Base-by-base conservation (phyloP, 1,140 invertebrate species). In the Ditylenchus dipsaci region DNA sequence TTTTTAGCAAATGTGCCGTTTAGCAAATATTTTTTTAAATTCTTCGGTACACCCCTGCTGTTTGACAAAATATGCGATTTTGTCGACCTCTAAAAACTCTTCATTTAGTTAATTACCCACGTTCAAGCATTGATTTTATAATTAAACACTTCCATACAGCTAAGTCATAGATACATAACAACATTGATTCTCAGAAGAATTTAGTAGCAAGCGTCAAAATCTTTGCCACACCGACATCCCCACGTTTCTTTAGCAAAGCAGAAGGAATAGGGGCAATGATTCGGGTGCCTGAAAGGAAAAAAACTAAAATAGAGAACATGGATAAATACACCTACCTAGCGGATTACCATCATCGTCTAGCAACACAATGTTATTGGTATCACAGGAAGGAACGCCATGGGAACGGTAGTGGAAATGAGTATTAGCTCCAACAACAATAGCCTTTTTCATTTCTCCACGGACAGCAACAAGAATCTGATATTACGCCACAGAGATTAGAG, bases 401-500 rank as follows among this genome's bases (percentile, higher is more conserved):
- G 88, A 87, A 81, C 95, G 91, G 65, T 88, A 88, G 80, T 92
- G 89, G 61, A 81, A 79, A 81, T 92, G 93, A 0, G 91, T 85
- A 38, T 78, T 80, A 3, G 74, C 76, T 0, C 95, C 95, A 26
- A 98, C 94, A 58, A 98, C 86, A 69, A 94, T 91, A 1, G 89
- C 95, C 84, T 93, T 93, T 81, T 93, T 94, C 87, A 94, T 97
- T 82, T 97, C 90, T 29, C 95, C 95, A 84, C 91, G 92, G 73
- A 98, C 91, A 1, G 95, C 92, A n/a, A 97, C 89, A 74, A 97
- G 80, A 11, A 99, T 89, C 87, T 88, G 15, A 53, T 7, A 3
- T 7, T 11, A 38, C 33, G 11, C 11, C 33, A 38, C 11, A 38
- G 11, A 38, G 33, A 3, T 5, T 38, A n/a, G n/a, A n/a, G n/a